A percentile compares a stretch with the other conserved stretches of the same genome.
Conservation (phyloP, 2,888 invertebrate genomes). For the Ceraclea dissimilis region DNA sequence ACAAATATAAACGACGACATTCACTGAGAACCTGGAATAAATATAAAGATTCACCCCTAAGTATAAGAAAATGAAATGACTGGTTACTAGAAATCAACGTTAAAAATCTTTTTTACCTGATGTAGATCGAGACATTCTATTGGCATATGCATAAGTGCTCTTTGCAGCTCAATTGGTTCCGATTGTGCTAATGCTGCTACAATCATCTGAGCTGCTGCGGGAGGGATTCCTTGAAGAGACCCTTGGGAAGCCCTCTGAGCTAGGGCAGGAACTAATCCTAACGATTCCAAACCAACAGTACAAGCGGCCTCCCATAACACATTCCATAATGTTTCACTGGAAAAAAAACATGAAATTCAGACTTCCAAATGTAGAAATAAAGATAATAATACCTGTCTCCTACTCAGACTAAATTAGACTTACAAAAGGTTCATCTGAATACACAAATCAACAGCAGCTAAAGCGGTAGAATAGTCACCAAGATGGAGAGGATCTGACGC, state of each 20-base stretch:
- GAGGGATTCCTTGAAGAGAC: conserved; percentile 50
- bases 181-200: conserved; percentile 57
- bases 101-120: conserved; percentile 35
- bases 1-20: conserved; percentile 55
- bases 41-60: neutral
- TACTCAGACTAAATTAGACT: neutral
- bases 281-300: conserved; percentile 49
- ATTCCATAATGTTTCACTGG: conserved; percentile 41
- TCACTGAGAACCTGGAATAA: conserved; percentile 47
- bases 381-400: neutral
- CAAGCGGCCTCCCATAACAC: conserved; percentile 41
- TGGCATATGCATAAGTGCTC: conserved; percentile 57
- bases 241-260: conserved; percentile 49
- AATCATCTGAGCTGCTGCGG: conserved; percentile 60
- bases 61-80: neutral
- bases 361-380: neutral
- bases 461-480: conserved; percentile 16
- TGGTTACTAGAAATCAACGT: conserved; percentile 8
- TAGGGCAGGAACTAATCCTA: conserved; percentile 50
- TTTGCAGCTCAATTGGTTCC: conserved; percentile 59
- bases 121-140: conserved; percentile 59
- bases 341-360: conserved; percentile 11
- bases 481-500: conserved; percentile 20
- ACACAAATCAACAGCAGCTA: conserved; percentile 22
- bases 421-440: conserved; percentile 24